phyloP scores from a whole-genome alignment of 2,888 invertebrate species.

The Pedicia rivosa region DNA sequence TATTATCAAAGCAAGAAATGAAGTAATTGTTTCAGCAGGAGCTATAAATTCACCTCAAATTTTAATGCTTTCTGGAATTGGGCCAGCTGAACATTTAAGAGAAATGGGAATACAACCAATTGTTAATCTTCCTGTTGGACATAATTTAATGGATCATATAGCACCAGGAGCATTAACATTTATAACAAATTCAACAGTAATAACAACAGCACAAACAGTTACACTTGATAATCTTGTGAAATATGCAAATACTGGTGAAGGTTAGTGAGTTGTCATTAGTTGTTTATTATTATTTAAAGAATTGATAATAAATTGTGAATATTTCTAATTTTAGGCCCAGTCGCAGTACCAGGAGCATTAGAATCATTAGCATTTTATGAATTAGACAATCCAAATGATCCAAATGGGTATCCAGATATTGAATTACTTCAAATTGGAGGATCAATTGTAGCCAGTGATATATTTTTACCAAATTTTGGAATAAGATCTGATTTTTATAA shows the following conservation, averaged over 20 bases:
- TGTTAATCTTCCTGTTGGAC: slow-evolving; percentile 43
- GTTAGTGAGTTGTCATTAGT: too few relatives aligned
- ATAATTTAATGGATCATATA: slow-evolving; percentile 46
- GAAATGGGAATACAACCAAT: slow-evolving; percentile 37
- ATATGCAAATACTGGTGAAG: background rate
- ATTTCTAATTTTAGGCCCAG: too few relatives aligned
- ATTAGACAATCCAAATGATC: slow-evolving; percentile 35
- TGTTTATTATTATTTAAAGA: slow-evolving; percentile 20
- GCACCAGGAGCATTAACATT: slow-evolving; percentile 53
- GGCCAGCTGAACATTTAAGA: slow-evolving; percentile 39
- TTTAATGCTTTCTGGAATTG: slow-evolving; percentile 61
- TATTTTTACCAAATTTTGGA: slow-evolving; percentile 31
- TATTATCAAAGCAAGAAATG: slow-evolving; percentile 39
- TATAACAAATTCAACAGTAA: slow-evolving; percentile 29
- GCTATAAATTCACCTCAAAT: slow-evolving; percentile 69
- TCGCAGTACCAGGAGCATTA: slow-evolving; percentile 38
- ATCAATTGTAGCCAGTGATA: slow-evolving; percentile 25
- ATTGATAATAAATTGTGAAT: slow-evolving; percentile 22
- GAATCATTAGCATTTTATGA: slow-evolving; percentile 47
- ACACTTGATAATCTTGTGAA: background rate
- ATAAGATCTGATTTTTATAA: slow-evolving; percentile 32
- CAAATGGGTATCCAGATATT: slow-evolving; percentile 45
- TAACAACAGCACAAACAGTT: slow-evolving; percentile 9
- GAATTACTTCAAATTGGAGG: slow-evolving; percentile 50
- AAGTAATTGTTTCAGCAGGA: slow-evolving; percentile 60